phyloP scores from a whole-genome alignment of 2,113 vertebrate species.

The Gopherus evgoodei region DNA sequence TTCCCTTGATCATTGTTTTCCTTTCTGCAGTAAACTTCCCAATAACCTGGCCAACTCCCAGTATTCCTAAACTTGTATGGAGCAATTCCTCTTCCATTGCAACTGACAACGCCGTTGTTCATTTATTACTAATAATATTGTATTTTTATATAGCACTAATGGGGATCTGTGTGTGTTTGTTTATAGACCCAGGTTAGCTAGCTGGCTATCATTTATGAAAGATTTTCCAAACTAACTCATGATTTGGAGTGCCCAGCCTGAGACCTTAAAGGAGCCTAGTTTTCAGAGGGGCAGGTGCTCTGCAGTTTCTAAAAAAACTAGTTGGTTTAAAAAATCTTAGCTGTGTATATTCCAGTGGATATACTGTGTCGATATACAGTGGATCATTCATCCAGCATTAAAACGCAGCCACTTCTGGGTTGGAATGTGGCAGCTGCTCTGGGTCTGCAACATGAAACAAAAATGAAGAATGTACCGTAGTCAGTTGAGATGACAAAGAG shows the following conservation, averaged over 20 bases:
- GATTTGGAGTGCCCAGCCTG: no score
- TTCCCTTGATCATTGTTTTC: slow-evolving; percentile 36
- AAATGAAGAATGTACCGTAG: no score
- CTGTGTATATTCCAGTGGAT: rapidly evolving
- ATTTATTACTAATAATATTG: background rate
- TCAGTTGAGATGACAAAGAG: no score
- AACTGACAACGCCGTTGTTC: rapidly evolving
- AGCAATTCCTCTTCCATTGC: background rate
- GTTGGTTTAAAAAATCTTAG: background rate
- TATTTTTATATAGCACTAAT: background rate
- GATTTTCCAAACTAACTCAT: background rate
- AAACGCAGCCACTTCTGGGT: no score
- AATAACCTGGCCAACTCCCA: no score
- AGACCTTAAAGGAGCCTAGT: background rate
- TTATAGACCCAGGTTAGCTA: rapidly evolving
- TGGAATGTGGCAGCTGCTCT: no score
- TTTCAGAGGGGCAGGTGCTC: rapidly evolving
- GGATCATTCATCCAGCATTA: no score
- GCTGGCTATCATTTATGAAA: rapidly evolving
- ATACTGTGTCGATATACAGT: background rate
- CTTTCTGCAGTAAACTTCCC: background rate
- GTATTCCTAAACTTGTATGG: no score
- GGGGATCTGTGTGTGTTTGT: no score
- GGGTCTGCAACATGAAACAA: no score
- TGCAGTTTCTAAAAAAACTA: background rate